Evolutionary conservation across 2,113 vertebrate genomes (phyloP).

Genomic region (Marmota monax): DNA sequence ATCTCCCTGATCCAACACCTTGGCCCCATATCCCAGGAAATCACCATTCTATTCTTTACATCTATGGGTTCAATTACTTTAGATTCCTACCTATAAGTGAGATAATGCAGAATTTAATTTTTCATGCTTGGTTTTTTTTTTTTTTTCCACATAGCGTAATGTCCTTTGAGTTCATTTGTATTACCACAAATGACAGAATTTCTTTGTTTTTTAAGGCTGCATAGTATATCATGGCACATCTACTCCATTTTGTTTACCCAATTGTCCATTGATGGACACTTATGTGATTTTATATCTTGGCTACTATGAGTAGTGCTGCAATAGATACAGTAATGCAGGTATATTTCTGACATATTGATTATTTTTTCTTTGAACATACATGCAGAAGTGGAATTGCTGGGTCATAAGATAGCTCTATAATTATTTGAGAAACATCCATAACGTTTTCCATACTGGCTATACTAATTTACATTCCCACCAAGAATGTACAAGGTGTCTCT

Average conservation of each 20-base stretch:
- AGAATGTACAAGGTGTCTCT: not conserved
- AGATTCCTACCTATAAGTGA: not conserved
- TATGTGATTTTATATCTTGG: not conserved
- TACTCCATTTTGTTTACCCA: too few relatives aligned
- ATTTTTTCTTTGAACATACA: not conserved
- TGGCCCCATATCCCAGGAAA: not conserved
- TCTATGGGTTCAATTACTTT: not conserved
- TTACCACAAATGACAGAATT: not conserved
- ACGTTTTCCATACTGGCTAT: not conserved
- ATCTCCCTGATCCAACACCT: not conserved
- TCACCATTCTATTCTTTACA: not conserved
- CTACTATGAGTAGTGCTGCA: not conserved
- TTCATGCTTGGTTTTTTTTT: not conserved
- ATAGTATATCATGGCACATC: not conserved
- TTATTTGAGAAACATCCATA: not conserved
- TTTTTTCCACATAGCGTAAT: not conserved
- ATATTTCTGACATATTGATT: not conserved
- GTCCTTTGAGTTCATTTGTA: not conserved
- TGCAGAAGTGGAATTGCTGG: not conserved
- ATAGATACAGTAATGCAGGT: too few relatives aligned
- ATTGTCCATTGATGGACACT: not conserved
- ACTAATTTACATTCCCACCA: not conserved
- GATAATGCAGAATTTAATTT: not conserved
- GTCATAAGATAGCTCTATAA: not conserved
- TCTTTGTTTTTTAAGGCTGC: not conserved